These are phyloP conservation scores for Rissa tridactyla DNA, from an alignment of 2,113 vertebrate species.

Conservation along the genomic window DNA sequence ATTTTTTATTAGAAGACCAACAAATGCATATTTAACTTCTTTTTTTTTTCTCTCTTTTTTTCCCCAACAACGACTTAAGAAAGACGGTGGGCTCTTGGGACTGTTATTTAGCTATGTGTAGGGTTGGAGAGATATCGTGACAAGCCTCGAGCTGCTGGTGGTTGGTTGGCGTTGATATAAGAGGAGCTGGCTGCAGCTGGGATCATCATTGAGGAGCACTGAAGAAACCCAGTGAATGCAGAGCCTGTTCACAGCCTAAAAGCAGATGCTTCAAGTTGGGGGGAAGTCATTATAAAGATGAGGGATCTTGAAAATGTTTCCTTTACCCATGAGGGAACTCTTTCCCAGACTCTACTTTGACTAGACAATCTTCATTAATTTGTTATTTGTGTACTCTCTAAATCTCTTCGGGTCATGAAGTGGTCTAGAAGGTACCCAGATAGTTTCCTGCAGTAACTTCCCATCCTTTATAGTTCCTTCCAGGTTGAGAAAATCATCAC, in stretches of 20 bases:
- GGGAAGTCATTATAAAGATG: not conserved
- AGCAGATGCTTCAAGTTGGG: not conserved
- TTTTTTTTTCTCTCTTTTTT: no score
- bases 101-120: not conserved
- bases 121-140: not conserved
- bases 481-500: not conserved
- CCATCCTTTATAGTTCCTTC: not conserved
- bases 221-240: not conserved
- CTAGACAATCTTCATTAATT: not conserved
- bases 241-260: not conserved
- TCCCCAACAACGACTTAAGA: not conserved
- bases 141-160: not conserved
- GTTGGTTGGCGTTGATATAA: not conserved
- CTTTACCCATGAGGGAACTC: not conserved
- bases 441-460: not conserved
- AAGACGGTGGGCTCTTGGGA: not conserved
- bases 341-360: not conserved
- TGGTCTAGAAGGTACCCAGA: not conserved
- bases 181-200: not conserved
- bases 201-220: not conserved
- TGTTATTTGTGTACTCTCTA: not conserved
- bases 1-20: not conserved
- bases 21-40: not conserved
- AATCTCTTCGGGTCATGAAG: not conserved
- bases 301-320: not conserved